These are phyloP conservation scores for Myopa testacea DNA, from an alignment of 2,888 invertebrate species.

Conservation along the genomic window DNA sequence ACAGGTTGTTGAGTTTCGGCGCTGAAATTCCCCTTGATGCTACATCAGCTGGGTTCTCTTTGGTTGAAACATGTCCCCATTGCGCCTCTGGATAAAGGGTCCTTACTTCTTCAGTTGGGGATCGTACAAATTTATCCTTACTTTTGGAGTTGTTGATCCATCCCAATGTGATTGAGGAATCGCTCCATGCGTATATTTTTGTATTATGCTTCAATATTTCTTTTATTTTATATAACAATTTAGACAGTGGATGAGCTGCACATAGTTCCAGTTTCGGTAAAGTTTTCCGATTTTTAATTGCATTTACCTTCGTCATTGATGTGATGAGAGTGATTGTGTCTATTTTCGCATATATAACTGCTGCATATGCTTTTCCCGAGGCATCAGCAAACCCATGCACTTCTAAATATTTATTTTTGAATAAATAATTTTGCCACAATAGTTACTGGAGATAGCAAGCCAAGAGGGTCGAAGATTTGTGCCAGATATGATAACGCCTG, in stretches of 20 bases:
- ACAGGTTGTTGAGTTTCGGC: neutral
- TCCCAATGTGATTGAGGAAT: constrained; percentile 34
- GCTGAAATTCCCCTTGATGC: neutral
- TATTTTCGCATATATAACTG: neutral
- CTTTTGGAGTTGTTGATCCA: constrained; percentile 35
- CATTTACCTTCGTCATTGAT: constrained; percentile 24
- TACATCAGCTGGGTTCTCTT: constrained; percentile 5
- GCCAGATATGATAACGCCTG: too few relatives aligned
- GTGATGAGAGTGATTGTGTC: neutral
- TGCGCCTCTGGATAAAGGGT: constrained; percentile 1
- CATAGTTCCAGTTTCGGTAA: constrained; percentile 15
- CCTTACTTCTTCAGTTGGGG: constrained; percentile 10
- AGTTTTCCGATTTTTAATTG: constrained; percentile 9
- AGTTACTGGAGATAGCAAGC: constrained; percentile 22
- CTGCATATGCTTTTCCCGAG: neutral
- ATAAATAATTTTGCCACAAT: constrained; percentile 21
- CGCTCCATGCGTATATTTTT: constrained; percentile 24
- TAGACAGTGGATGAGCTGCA: neutral
- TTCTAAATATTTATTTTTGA: neutral
- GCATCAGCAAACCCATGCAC: neutral
- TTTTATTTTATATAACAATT: neutral
- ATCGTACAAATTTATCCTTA: constrained; percentile 38
- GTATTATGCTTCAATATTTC: neutral
- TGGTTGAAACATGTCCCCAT: neutral
- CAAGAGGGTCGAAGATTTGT: constrained; percentile 19